Evolutionary conservation across 2,113 vertebrate species (phyloP).

Genomic region (Ochotona curzoniae): DNA sequence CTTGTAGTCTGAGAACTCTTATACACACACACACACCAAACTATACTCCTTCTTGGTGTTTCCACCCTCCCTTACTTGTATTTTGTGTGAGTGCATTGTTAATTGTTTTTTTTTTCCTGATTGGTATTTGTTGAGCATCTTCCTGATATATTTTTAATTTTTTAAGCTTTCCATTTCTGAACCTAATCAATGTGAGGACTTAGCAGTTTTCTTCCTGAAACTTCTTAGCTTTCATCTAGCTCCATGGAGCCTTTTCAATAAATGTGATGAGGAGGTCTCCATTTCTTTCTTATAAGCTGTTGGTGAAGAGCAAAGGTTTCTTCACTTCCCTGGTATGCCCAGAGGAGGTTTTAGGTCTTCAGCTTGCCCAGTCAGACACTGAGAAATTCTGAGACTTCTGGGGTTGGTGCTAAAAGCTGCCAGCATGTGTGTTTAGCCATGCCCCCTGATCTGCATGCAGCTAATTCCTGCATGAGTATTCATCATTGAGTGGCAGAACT

Average conservation of each 20-base stretch:
- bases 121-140: background rate
- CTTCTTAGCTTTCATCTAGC: background rate
- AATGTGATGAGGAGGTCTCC: background rate
- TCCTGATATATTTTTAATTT: background rate
- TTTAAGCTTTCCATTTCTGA: background rate
- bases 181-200: background rate
- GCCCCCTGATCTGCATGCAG: background rate
- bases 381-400: background rate
- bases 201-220: slow-evolving; percentile 49
- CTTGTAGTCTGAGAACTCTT: background rate
- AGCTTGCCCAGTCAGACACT: background rate
- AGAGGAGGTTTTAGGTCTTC: background rate
- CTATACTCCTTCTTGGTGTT: background rate
- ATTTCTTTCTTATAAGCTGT: background rate
- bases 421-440: background rate
- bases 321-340: background rate
- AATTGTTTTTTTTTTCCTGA: background rate
- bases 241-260: background rate
- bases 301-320: background rate
- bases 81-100: background rate
- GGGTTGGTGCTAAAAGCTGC: background rate
- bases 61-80: background rate
- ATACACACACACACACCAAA: background rate
- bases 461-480: slow-evolving; percentile 36
- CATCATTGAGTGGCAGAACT: slow-evolving; percentile 3